These are phyloP conservation scores for Cydia fagiglandana DNA, from an alignment of 1,140 invertebrate genomes.

Conservation along the genomic window DNA sequence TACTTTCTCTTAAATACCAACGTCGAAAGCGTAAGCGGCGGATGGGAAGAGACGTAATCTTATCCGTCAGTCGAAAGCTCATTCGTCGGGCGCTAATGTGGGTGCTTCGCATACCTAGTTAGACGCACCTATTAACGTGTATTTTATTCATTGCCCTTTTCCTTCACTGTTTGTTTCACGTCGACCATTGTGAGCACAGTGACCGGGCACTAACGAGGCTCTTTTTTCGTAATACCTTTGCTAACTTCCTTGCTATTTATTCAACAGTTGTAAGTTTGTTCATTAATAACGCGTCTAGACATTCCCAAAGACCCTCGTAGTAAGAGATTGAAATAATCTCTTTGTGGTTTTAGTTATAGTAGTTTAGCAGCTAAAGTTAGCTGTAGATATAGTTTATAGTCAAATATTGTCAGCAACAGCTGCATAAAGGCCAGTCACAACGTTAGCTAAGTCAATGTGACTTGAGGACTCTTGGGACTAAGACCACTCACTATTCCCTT, in stretches of 20 bases:
- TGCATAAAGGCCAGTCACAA: conserved; percentile 53
- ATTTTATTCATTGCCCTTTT: conserved; percentile 65
- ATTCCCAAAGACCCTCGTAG: conserved; percentile 9
- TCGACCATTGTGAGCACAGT: conserved; percentile 45
- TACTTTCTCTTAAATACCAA: conserved; percentile 69
- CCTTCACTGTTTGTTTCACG: conserved; percentile 53
- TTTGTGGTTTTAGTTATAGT: not conserved
- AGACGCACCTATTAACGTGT: conserved; percentile 59
- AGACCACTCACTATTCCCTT: conserved; percentile 66
- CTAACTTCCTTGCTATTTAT: conserved; percentile 53
- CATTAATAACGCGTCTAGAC: conserved; percentile 11
- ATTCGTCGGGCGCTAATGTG: conserved; percentile 66
- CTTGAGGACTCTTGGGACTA: conserved; percentile 59
- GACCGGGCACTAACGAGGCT: conserved; percentile 51
- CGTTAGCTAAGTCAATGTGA: conserved; percentile 55
- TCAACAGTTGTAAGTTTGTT: conserved; percentile 41
- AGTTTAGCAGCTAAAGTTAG: not conserved
- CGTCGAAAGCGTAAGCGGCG: conserved; percentile 57
- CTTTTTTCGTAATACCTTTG: conserved; percentile 52
- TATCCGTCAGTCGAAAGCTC: conserved; percentile 62
- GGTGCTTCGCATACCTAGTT: conserved; percentile 54
- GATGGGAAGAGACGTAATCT: conserved; percentile 60
- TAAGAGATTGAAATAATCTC: conserved; percentile 3
- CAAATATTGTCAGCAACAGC: conserved; percentile 34
- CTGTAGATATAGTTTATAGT: not conserved